Percentiles rank a stretch among this genome's conserved stretches.
Conservation (phyloP, 2,888 invertebrate species). For the Plagodis pulveraria region DNA sequence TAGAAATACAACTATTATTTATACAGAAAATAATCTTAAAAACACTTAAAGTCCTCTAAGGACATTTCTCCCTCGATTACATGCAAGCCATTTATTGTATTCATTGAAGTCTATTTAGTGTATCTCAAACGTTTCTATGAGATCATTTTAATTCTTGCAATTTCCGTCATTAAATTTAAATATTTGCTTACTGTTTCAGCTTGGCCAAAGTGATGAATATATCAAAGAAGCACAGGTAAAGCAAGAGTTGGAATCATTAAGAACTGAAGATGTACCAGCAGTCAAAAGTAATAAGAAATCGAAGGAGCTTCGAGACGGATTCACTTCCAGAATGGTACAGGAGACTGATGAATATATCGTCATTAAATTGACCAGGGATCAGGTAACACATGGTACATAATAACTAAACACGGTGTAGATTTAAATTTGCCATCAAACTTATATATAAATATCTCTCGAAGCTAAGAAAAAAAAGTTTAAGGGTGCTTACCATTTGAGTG, state of each 20-base stretch:
- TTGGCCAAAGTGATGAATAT: not conserved
- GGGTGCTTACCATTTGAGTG: too few relatives aligned
- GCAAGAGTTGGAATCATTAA: conserved; percentile 26
- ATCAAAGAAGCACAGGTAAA: conserved; percentile 10
- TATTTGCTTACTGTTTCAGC: not conserved
- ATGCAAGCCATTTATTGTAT: too few relatives aligned
- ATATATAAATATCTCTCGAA: not conserved
- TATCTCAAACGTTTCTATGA: too few relatives aligned
- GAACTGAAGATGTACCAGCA: conserved; percentile 6
- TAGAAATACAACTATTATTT: too few relatives aligned
- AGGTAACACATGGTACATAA: conserved; percentile 47
- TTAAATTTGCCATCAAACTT: not conserved
- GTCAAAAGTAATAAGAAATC: conserved; percentile 35
- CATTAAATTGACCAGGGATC: conserved; percentile 69
- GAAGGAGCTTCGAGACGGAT: conserved; percentile 56
- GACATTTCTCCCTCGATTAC: too few relatives aligned
- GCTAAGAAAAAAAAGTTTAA: not conserved
- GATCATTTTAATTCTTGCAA: too few relatives aligned
- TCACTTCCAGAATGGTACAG: conserved; percentile 75
- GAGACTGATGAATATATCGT: conserved; percentile 76
- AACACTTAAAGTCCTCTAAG: too few relatives aligned
- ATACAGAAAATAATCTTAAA: too few relatives aligned
- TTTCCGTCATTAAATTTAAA: too few relatives aligned
- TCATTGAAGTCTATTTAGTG: too few relatives aligned
- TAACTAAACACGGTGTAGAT: not conserved